These are phyloP conservation scores for Platypus cylindrus DNA, from an alignment of 2,888 invertebrate species.

Conservation along the genomic window DNA sequence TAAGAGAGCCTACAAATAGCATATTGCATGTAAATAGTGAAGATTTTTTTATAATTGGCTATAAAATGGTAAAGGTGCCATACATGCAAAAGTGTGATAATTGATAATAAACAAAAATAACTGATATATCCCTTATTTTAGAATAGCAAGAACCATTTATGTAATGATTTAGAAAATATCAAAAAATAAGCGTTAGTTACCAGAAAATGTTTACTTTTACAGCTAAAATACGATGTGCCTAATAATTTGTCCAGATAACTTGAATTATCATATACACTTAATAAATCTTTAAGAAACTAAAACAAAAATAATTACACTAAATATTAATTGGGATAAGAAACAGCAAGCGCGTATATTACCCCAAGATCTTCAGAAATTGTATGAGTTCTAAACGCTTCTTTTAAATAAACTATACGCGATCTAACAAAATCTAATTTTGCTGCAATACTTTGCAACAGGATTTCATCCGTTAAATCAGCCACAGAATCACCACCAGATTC, in stretches of 20 bases:
- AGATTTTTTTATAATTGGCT: too few relatives aligned
- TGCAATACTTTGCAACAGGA: constrained; percentile 47
- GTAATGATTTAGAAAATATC: too few relatives aligned
- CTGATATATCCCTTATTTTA: too few relatives aligned
- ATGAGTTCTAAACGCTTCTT: constrained; percentile 67
- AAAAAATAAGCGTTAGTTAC: too few relatives aligned
- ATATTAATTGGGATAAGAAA: too few relatives aligned
- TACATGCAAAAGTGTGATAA: too few relatives aligned
- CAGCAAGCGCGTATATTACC: too few relatives aligned
- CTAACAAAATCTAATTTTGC: constrained; percentile 43
- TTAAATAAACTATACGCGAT: constrained; percentile 38
- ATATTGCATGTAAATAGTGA: too few relatives aligned
- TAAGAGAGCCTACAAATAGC: constrained; percentile 45
- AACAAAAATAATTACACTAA: constrained; percentile 20
- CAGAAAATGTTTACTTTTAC: constrained; percentile 50
- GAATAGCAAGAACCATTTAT: too few relatives aligned
- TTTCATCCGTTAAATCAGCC: constrained; percentile 37
- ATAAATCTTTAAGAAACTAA: constrained; percentile 62
- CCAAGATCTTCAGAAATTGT: constrained; percentile 63
- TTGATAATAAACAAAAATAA: too few relatives aligned
- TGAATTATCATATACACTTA: constrained; percentile 75
- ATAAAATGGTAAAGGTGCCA: too few relatives aligned
- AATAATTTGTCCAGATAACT: constrained; percentile 75
- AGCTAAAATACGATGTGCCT: constrained; percentile 67
- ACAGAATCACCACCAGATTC: constrained; percentile 48